These are phyloP conservation scores for Dasysyrphus tricinctus DNA, from an alignment of 2,888 invertebrate species.

Conservation along the genomic window DNA sequence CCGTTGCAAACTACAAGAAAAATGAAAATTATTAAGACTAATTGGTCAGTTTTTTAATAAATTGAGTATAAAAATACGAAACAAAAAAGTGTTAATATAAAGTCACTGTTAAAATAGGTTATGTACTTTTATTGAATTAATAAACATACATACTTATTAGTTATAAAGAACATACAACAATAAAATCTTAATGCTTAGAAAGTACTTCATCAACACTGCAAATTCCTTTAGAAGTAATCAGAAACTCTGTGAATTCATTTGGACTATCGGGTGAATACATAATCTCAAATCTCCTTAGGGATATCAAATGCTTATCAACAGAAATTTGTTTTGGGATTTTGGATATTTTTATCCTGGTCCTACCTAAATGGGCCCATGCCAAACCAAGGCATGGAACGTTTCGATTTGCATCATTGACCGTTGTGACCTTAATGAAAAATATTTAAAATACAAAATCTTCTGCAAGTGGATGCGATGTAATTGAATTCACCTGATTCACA, in stretches of 20 bases:
- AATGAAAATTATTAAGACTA: no score
- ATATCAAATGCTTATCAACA: slow-evolving; percentile 77
- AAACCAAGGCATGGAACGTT: slow-evolving; percentile 86
- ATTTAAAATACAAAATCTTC: neutral
- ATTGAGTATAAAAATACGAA: no score
- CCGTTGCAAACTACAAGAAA: no score
- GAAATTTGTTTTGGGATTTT: slow-evolving; percentile 80
- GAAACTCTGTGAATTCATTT: slow-evolving; percentile 83
- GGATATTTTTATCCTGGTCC: slow-evolving; percentile 85
- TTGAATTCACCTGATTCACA: slow-evolving; percentile 87
- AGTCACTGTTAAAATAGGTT: no score
- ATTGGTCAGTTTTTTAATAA: no score
- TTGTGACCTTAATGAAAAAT: slow-evolving; percentile 79
- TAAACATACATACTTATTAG: no score
- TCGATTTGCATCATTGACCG: slow-evolving; percentile 79
- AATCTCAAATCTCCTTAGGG: slow-evolving; percentile 84
- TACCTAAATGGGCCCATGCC: slow-evolving; percentile 87
- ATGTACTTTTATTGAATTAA: no score
- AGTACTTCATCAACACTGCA: slow-evolving; percentile 77
- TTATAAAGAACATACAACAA: no score
- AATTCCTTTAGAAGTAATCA: slow-evolving; percentile 84
- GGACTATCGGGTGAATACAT: slow-evolving; percentile 86
- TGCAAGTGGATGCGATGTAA: neutral
- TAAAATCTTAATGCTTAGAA: neutral
- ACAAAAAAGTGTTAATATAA: no score